phyloP scores from a whole-genome alignment of 2,888 invertebrate genomes.

The Rhogogaster chlorosoma region DNA sequence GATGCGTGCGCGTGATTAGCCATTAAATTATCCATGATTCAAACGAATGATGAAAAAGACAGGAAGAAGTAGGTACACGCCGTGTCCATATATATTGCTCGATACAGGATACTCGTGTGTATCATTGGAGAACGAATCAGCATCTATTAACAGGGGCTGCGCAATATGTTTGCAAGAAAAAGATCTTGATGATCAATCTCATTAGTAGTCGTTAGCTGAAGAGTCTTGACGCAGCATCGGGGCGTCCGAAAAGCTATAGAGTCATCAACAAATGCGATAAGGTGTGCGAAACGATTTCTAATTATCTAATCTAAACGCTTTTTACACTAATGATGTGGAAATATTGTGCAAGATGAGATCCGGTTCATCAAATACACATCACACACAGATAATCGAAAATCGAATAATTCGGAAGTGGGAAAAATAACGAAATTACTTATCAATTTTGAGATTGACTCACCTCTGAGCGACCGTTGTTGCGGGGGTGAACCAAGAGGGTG shows the following conservation, averaged over 20 bases:
- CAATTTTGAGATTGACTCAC: conserved; percentile 21
- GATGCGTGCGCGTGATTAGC: not conserved
- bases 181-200: conserved; percentile 49
- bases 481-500: conserved; percentile 64
- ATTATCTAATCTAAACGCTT: not conserved
- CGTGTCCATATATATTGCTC: not conserved
- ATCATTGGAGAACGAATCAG: not conserved
- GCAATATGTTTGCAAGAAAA: not conserved
- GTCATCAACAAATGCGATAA: not conserved
- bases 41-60: not conserved
- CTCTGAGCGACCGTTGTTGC: conserved; percentile 41
- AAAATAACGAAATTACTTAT: not conserved
- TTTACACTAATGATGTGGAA: not conserved
- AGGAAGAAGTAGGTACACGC: not conserved
- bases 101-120: not conserved
- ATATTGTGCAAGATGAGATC: not conserved
- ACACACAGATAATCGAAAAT: not conserved
- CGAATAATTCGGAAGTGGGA: not conserved
- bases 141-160: not conserved
- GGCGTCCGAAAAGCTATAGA: not conserved
- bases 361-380: not conserved
- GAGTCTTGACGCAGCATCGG: too few species aligned
- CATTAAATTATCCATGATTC: not conserved
- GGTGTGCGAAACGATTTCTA: not conserved
- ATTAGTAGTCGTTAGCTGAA: conserved; percentile 39